Percentiles rank a stretch among this genome's conserved stretches.
phyloP scores from a whole-genome alignment of 2,113 vertebrate genomes.

The Arenaria interpres region DNA sequence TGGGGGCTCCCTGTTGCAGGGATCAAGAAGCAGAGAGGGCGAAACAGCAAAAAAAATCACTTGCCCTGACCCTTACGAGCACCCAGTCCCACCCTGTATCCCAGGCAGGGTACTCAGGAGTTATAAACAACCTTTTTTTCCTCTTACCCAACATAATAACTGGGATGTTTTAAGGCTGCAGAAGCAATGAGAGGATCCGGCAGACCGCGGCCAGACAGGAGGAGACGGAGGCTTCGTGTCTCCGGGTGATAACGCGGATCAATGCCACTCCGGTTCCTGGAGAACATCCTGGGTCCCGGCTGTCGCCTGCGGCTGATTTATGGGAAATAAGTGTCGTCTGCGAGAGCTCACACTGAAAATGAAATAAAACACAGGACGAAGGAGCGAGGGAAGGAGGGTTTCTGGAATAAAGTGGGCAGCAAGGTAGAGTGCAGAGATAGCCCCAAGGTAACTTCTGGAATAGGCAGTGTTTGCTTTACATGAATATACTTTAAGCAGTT shows the following conservation, averaged over 20 bases:
- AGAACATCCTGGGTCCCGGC: not conserved
- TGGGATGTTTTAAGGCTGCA: not conserved
- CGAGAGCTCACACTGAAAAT: accelerated
- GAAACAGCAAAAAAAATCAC: not conserved
- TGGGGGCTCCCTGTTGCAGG: accelerated
- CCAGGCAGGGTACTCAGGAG: not conserved
- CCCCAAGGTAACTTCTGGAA: not conserved
- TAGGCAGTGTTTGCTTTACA: accelerated
- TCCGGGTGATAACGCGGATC: not conserved
- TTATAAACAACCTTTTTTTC: not conserved
- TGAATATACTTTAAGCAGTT: not conserved
- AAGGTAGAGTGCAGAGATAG: not conserved
- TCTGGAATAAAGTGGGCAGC: not conserved
- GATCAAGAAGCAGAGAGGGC: not conserved
- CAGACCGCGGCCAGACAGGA: not conserved
- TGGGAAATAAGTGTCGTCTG: not conserved
- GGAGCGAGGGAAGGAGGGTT: not conserved
- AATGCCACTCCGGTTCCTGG: not conserved
- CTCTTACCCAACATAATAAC: not conserved
- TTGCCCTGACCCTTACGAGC: not conserved
- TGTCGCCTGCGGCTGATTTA: not conserved
- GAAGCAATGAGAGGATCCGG: not conserved
- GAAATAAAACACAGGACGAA: not conserved
- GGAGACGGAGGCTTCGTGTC: not conserved
- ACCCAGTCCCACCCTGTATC: not conserved